These are phyloP conservation scores for Ianthella basta DNA, from an alignment of 37 sponge, comb jelly and placozoan genomes.

Conservation along the genomic window DNA sequence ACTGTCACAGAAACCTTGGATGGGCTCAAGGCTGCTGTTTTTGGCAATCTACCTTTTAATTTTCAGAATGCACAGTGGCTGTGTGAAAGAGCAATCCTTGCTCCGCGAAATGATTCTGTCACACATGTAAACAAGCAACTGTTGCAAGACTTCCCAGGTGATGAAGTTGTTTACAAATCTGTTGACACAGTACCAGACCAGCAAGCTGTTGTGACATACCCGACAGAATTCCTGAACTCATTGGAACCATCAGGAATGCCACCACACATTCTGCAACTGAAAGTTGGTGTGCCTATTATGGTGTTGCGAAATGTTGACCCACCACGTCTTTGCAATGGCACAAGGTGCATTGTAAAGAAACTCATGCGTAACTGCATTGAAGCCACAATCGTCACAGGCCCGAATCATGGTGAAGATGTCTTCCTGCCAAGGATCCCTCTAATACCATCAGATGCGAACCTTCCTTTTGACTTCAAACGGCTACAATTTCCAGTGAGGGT, in stretches of 20 bases:
- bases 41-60: too few species aligned
- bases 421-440: constrained; percentile 28
- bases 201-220: background rate
- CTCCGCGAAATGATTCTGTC: background rate
- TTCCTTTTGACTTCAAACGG: too few species aligned
- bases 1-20: too few species aligned
- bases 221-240: background rate
- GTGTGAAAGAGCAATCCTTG: background rate
- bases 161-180: background rate
- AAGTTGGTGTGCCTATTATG: background rate
- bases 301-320: background rate
- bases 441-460: constrained; percentile 30
- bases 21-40: too few species aligned
- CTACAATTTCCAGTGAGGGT: too few species aligned
- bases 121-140: background rate
- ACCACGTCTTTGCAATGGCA: background rate
- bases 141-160: background rate
- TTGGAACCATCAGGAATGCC: background rate
- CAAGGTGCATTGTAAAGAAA: background rate
- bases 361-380: constrained; percentile 8
- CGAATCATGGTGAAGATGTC: background rate
- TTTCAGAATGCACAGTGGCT: too few species aligned
- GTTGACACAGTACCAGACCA: background rate
- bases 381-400: constrained; percentile 13
- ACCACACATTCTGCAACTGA: background rate